Evolutionary conservation across 2,797 vertebrate genomes (phyloP).

Genomic region (Anisognathus igniventris): DNA sequence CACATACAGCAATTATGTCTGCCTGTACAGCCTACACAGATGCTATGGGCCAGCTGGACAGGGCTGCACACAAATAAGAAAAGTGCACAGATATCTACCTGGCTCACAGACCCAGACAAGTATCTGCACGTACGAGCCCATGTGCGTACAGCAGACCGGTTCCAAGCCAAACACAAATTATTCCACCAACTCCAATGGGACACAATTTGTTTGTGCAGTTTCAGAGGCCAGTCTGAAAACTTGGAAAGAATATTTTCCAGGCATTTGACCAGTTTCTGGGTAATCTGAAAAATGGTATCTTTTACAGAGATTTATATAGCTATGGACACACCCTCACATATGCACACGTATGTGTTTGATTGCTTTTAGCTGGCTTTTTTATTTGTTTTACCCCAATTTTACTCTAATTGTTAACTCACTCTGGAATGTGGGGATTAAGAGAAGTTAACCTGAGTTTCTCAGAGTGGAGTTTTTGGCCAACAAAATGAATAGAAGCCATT

Average conservation of each 20-base stretch:
- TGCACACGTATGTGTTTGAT: background rate
- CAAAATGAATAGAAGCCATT: background rate
- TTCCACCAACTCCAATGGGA: slow-evolving; percentile 44
- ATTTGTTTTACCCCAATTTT: background rate
- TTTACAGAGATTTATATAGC: background rate
- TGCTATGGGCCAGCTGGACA: slow-evolving; percentile 50
- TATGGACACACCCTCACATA: background rate
- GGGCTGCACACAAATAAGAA: background rate
- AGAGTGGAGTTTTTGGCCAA: background rate
- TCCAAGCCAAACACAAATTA: slow-evolving; percentile 54
- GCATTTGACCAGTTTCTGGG: slow-evolving; percentile 46
- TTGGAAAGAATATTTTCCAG: slow-evolving; percentile 65
- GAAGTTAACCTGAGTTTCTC: background rate
- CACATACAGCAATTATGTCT: slow-evolving; percentile 1
- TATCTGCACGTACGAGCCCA: slow-evolving; percentile 38
- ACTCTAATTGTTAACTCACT: background rate
- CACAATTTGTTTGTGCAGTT: slow-evolving; percentile 52
- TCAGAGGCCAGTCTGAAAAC: slow-evolving; percentile 24
- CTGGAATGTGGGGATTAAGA: slow-evolving; percentile 6
- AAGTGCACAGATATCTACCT: slow-evolving; percentile 44
- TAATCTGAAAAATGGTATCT: slow-evolving; percentile 36
- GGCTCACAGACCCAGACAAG: slow-evolving; percentile 40
- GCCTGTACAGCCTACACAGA: background rate
- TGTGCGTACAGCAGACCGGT: background rate
- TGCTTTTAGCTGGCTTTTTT: background rate